Evolutionary conservation across 2,113 vertebrate species (phyloP).

Genomic region (Trochalopteron elliotii): DNA sequence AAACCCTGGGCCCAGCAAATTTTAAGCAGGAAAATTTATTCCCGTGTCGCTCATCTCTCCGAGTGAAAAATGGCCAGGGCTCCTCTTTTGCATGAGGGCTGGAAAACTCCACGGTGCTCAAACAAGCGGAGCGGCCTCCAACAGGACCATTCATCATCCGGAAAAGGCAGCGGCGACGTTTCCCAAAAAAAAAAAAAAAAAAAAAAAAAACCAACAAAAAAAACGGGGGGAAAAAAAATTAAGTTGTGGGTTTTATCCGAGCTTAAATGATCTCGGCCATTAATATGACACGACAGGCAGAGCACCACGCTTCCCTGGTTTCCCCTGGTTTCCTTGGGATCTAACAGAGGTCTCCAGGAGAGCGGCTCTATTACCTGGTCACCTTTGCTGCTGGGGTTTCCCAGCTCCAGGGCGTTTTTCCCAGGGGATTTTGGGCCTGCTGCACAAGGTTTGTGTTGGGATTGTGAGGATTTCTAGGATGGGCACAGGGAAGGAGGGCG

Average conservation of each 20-base stretch:
- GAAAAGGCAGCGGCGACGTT: constrained; percentile 27
- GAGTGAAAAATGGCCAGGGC: constrained; percentile 64
- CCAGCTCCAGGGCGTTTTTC: background rate
- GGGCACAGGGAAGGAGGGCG: rapidly evolving
- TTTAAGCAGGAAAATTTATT: constrained; percentile 66
- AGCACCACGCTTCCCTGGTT: background rate
- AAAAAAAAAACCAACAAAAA: background rate
- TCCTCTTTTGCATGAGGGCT: constrained; percentile 60
- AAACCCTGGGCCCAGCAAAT: constrained; percentile 66
- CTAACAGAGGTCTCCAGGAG: background rate
- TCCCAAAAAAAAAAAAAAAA: background rate
- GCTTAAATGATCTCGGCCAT: constrained; percentile 33
- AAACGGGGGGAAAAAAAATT: background rate
- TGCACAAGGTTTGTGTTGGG: background rate
- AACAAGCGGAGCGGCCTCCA: constrained; percentile 60
- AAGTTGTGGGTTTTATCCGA: constrained; percentile 59
- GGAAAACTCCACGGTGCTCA: constrained; percentile 51
- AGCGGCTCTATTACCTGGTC: background rate
- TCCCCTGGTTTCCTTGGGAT: background rate
- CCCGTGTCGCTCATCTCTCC: constrained; percentile 43
- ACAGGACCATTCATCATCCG: constrained; percentile 64
- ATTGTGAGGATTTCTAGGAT: background rate
- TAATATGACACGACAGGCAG: constrained; percentile 14
- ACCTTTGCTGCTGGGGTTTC: background rate
- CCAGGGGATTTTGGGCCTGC: background rate